Conservation (phyloP, 2,888 invertebrate species). For the Philonicus albiceps region DNA sequence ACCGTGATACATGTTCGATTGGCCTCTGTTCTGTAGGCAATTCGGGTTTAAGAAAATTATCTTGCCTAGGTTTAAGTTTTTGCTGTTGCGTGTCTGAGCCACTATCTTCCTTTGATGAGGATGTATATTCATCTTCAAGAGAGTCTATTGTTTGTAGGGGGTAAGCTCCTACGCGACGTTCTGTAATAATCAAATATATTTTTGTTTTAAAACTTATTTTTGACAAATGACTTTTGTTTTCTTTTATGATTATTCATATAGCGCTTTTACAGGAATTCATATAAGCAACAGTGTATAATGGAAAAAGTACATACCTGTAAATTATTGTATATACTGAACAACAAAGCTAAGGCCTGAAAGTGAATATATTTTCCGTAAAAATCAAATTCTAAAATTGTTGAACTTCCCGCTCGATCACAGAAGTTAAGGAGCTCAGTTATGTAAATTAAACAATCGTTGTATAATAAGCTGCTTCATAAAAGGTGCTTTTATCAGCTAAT, state of each 20-base stretch:
- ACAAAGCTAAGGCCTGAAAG: neutral
- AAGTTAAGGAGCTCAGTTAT: no score
- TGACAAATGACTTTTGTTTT: neutral
- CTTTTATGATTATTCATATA: neutral
- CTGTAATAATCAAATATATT: slow-evolving; percentile 52
- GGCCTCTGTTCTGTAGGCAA: slow-evolving; percentile 49
- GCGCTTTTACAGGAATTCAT: neutral
- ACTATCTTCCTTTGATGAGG: slow-evolving; percentile 60
- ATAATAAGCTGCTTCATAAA: no score
- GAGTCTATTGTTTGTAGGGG: slow-evolving; percentile 60
- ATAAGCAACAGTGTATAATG: neutral
- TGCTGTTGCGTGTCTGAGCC: slow-evolving; percentile 58
- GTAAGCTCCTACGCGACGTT: slow-evolving; percentile 61
- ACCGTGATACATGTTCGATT: slow-evolving; percentile 55
- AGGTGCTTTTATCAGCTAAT: no score
- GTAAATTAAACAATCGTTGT: no score
- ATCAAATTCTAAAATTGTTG: no score
- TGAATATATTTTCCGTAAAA: neutral
- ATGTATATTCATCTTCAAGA: slow-evolving; percentile 61
- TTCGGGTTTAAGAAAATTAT: slow-evolving; percentile 55
- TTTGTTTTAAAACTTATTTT: neutral
- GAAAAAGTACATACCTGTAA: neutral
- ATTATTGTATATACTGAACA: neutral
- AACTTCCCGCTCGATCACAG: no score
- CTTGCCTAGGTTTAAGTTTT: neutral